Conservation (phyloP, 2,797 vertebrate species). For the Delichon dasypus region DNA sequence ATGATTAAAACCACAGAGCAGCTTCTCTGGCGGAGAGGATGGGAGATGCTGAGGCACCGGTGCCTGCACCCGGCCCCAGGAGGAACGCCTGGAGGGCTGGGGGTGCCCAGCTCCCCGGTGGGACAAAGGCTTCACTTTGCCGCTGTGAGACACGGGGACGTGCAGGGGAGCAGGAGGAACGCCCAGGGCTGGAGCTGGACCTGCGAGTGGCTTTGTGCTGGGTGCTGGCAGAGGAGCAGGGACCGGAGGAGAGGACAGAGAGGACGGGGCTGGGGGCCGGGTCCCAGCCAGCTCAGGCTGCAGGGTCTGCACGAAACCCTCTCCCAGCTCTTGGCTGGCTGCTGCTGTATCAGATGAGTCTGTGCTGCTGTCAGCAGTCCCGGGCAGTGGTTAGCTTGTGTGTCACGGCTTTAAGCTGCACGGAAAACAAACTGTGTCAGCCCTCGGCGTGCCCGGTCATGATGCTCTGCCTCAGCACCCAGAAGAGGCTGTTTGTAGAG, state of each 20-base stretch:
- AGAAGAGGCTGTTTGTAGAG: constrained; percentile 15
- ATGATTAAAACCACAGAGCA: not conserved
- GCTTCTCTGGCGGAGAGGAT: rapidly evolving
- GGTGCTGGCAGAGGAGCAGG: not conserved
- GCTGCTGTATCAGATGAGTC: constrained; percentile 22
- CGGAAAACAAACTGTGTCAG: constrained; percentile 52
- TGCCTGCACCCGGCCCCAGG: rapidly evolving
- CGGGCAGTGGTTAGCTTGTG: not conserved
- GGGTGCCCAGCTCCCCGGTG: not conserved
- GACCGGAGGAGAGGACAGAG: not conserved
- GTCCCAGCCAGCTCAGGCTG: rapidly evolving
- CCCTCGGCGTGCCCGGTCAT: constrained; percentile 28
- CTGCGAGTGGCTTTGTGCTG: rapidly evolving
- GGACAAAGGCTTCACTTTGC: not conserved
- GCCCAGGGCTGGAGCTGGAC: not conserved
- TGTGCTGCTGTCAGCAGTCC: constrained; percentile 57
- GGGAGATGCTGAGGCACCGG: not conserved
- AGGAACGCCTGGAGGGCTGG: rapidly evolving
- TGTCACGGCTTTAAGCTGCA: constrained; percentile 28
- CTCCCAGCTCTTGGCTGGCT: not conserved
- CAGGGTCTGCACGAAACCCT: not conserved
- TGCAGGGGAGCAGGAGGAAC: not conserved
- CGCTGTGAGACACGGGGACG: not conserved
- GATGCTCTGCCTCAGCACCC: constrained; percentile 52
- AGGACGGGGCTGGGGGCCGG: rapidly evolving